These are phyloP conservation scores for Notoglanidium macrostoma DNA, from an alignment of 2,797 vertebrate genomes.

Conservation along the genomic window DNA sequence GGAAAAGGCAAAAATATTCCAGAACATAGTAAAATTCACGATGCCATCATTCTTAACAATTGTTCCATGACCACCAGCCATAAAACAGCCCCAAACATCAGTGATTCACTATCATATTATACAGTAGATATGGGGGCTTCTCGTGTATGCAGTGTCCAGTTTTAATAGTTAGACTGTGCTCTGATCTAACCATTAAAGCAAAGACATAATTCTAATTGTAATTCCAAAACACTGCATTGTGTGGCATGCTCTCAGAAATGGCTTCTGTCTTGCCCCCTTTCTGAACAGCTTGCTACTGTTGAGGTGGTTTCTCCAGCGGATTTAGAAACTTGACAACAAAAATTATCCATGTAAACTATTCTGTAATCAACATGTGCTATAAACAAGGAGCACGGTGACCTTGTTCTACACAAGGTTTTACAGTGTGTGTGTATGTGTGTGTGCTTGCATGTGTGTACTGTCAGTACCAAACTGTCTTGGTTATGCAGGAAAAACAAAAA, in stretches of 20 bases:
- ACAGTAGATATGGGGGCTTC: background rate
- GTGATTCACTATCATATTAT: background rate
- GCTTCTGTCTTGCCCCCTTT: too few relatives aligned
- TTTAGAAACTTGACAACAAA: too few relatives aligned
- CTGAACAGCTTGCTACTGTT: too few relatives aligned
- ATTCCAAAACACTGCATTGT: background rate
- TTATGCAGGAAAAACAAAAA: too few relatives aligned
- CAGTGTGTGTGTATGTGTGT: background rate
- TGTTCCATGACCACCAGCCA: background rate
- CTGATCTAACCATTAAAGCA: background rate
- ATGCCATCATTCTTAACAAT: background rate
- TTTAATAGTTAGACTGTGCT: background rate
- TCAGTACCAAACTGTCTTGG: too few relatives aligned
- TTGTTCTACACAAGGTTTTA: too few relatives aligned
- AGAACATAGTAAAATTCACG: background rate
- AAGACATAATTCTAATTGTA: background rate
- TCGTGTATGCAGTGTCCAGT: background rate
- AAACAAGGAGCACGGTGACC: too few relatives aligned
- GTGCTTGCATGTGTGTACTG: background rate
- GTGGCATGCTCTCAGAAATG: background rate
- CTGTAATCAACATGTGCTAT: too few relatives aligned
- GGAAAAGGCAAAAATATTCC: background rate
- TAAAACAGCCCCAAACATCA: conserved; percentile 1
- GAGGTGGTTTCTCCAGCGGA: too few relatives aligned
- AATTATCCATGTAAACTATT: too few relatives aligned